Evolutionary conservation across 2,888 invertebrate species (phyloP).

Genomic region (Euplagia quadripunctaria): DNA sequence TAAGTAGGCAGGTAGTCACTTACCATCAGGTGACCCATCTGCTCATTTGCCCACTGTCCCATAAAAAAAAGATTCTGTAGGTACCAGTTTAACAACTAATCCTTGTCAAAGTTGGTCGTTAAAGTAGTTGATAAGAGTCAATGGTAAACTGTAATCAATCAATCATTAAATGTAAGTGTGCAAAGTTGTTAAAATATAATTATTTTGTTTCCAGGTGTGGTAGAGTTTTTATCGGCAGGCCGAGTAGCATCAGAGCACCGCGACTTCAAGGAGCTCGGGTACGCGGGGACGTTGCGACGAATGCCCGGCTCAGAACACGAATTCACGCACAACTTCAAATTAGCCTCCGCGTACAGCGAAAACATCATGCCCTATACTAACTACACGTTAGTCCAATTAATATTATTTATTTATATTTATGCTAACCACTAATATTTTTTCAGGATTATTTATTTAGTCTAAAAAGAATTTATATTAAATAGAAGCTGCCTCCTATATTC

Average conservation of each 20-base stretch:
- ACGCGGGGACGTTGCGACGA: slow-evolving; percentile 96
- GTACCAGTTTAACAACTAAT: background rate
- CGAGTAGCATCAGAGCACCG: slow-evolving; percentile 96
- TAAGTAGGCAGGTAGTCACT: too few relatives aligned
- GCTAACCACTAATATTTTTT: too few relatives aligned
- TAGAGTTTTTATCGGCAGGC: slow-evolving; percentile 97
- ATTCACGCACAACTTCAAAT: slow-evolving; percentile 98
- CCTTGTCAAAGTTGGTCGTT: background rate
- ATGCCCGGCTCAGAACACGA: slow-evolving; percentile 96
- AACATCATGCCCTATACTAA: slow-evolving; percentile 99
- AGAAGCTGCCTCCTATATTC: too few relatives aligned
- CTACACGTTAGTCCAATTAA: slow-evolving; percentile 92
- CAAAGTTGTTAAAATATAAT: background rate
- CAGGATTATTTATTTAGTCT: too few relatives aligned
- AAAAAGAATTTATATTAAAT: too few relatives aligned
- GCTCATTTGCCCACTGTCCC: too few relatives aligned
- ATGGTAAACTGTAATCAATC: background rate
- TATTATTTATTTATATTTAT: slow-evolving; percentile 34
- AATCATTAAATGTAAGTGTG: too few relatives aligned
- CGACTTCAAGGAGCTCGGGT: slow-evolving; percentile 98
- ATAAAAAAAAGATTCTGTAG: too few relatives aligned
- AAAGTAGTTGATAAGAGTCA: background rate
- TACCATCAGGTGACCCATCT: background rate
- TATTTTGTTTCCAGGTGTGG: slow-evolving; percentile 91
- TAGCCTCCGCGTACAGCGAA: slow-evolving; percentile 97